Conservation (phyloP, 2,113 vertebrate species). For the Aleadryas rufinucha region DNA sequence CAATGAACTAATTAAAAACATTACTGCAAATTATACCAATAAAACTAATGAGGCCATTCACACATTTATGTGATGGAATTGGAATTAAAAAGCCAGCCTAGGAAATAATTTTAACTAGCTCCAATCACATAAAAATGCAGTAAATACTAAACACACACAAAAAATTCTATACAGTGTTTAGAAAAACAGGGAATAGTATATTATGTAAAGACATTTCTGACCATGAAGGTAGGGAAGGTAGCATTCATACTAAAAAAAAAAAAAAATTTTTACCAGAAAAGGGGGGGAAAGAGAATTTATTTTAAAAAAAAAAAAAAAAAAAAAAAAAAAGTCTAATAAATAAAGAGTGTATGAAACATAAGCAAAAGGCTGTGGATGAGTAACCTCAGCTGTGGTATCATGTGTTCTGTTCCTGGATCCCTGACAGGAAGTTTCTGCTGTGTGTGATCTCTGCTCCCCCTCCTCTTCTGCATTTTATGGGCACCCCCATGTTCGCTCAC, state of each 20-base stretch:
- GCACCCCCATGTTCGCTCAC: not conserved
- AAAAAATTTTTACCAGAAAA: too few species aligned
- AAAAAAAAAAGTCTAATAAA: not conserved
- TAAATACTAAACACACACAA: not conserved
- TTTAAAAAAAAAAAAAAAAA: not conserved
- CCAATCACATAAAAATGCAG: not conserved
- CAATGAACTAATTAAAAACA: not conserved
- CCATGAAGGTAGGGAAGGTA: not conserved
- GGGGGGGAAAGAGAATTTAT: too few species aligned
- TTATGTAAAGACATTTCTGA: not conserved
- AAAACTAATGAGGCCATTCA: not conserved
- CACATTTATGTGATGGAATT: not conserved
- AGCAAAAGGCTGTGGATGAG: not conserved
- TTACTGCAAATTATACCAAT: not conserved
- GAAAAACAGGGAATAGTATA: not conserved
- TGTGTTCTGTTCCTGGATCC: not conserved
- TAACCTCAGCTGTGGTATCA: not conserved
- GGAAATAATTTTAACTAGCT: not conserved
- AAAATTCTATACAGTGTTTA: not conserved
- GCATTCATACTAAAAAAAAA: not conserved
- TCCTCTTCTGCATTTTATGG: not conserved
- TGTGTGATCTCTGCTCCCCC: not conserved
- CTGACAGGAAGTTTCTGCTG: not conserved
- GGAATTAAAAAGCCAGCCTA: not conserved
- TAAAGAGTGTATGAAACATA: not conserved